A percentile compares a stretch with the other conserved stretches of the same genome.
phyloP scores from a whole-genome alignment of 2,888 invertebrate genomes.

The Pachydiplax longipennis region DNA sequence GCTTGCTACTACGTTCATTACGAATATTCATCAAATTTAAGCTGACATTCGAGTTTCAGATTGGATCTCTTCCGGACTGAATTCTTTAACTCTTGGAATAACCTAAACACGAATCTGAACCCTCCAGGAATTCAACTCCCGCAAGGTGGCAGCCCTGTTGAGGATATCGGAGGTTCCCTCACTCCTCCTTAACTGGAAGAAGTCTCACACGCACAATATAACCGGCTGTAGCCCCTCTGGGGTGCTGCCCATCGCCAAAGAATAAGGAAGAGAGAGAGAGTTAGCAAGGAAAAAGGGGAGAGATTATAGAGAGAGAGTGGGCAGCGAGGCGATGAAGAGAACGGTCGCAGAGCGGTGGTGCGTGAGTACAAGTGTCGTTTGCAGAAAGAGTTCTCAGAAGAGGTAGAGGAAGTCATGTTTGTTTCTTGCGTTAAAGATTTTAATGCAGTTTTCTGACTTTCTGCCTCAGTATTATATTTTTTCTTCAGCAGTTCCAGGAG shows the following conservation, averaged over 20 bases:
- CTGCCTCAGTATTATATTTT: too few species aligned
- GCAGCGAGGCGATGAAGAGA: not conserved
- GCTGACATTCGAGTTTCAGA: too few species aligned
- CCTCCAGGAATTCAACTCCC: too few species aligned
- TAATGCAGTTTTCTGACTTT: not conserved
- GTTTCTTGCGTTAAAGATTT: not conserved
- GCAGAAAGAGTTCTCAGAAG: not conserved
- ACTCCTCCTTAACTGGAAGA: not conserved
- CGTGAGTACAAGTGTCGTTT: not conserved
- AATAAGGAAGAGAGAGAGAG: not conserved
- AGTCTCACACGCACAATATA: conserved; percentile 40
- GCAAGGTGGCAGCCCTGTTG: too few species aligned
- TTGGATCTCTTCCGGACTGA: too few species aligned
- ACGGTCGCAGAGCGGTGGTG: not conserved
- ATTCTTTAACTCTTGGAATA: too few species aligned
- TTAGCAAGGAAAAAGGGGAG: not conserved
- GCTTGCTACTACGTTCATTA: too few species aligned
- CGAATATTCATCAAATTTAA: too few species aligned
- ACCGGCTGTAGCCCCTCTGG: conserved; percentile 29
- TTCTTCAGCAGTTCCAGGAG: too few species aligned
- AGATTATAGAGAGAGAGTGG: not conserved
- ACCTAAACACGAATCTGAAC: too few species aligned
- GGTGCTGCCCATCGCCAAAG: conserved; percentile 16
- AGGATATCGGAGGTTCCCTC: not conserved
- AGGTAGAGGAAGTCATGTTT: not conserved